Base-by-base conservation (phyloP, 2,797 vertebrate genomes). In the Chanos chanos region DNA sequence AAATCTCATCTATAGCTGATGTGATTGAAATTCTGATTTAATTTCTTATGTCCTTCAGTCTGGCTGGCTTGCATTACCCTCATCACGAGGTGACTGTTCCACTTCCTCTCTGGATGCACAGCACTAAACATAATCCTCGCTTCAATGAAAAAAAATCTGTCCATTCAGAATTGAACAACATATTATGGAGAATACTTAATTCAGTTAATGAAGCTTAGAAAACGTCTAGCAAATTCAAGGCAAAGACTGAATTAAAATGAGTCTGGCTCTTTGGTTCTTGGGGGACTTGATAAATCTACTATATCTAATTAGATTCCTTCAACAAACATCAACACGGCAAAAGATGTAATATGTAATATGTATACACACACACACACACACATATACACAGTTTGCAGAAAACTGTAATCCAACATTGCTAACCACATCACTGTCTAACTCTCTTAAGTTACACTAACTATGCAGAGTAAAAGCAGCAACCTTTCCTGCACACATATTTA, bases 21-120 rank as follows among this genome's bases (percentile, higher is more conserved):
- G 78, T 77, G 80, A 90, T 86, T 88, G 86, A 82, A 86, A 88
- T 86, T 82, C 71, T 86, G 83, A 89, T 88, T 86, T 78, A 75
- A 88, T 86, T 84, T 70, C 79, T 83, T 75, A 75, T 43, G 85
- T 82, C 83, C 85, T 90, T 88, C 81, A 76, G 77, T 80, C 68
- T 55, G 55, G 28, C 24, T 64, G n/a, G 61, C 34, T 34, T 22
- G 5, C 13, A 30, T 4, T 16, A 34, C 57, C 7, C 7, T 36
- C 15, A 36, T 21, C 57, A 28, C 27, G 47, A 41, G 59, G 31
- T 30, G 43, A 52, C 47, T 50, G 58, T 37, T n/a, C 66, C 18
- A 12, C 21, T 66, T 49, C 18, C 27, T 30, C 27, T 31, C 12
- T 47, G 56, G 40, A 47, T 39, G 27, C 50, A 47, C 8, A 7